phyloP scores from a whole-genome alignment of 1,140 invertebrate genomes.

The Zaprionus inermis region DNA sequence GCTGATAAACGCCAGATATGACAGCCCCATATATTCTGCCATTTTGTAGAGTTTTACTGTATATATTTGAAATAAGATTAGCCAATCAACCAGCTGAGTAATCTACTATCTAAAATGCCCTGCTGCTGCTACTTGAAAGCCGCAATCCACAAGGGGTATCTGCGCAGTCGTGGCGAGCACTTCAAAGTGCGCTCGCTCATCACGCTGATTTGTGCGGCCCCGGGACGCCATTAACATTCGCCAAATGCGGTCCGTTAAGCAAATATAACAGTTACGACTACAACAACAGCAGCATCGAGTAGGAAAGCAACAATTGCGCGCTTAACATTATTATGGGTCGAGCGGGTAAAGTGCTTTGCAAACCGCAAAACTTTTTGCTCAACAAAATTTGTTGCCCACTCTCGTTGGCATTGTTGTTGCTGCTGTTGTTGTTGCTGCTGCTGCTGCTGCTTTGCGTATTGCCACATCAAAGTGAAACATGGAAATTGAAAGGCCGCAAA shows the following conservation, averaged over 20 bases:
- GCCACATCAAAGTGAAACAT: constrained; percentile 76
- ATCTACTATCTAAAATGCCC: too few relatives aligned
- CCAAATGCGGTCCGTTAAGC: constrained; percentile 58
- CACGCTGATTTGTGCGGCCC: not conserved
- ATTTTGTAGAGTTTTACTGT: too few relatives aligned
- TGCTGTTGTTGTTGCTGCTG: constrained; percentile 16
- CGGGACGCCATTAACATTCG: constrained; percentile 34
- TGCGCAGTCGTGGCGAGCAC: not conserved
- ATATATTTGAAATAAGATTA: too few relatives aligned
- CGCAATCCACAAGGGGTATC: constrained; percentile 2
- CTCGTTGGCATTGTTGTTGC: constrained; percentile 14
- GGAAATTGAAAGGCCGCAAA: constrained; percentile 61
- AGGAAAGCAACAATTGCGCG: constrained; percentile 30
- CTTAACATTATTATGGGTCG: constrained; percentile 66
- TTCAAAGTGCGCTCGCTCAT: not conserved
- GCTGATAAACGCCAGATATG: not conserved
- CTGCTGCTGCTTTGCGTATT: constrained; percentile 26
- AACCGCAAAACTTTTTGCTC: constrained; percentile 64
- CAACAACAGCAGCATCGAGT: constrained; percentile 21
- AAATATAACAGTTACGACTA: constrained; percentile 41
- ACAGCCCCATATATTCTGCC: too few relatives aligned
- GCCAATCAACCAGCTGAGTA: not conserved
- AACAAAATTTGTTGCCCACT: constrained; percentile 55
- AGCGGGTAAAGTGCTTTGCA: constrained; percentile 49
- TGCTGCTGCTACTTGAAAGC: not conserved